These are phyloP conservation scores for Eclectus roratus DNA, from an alignment of 2,113 vertebrate species.

Conservation along the genomic window DNA sequence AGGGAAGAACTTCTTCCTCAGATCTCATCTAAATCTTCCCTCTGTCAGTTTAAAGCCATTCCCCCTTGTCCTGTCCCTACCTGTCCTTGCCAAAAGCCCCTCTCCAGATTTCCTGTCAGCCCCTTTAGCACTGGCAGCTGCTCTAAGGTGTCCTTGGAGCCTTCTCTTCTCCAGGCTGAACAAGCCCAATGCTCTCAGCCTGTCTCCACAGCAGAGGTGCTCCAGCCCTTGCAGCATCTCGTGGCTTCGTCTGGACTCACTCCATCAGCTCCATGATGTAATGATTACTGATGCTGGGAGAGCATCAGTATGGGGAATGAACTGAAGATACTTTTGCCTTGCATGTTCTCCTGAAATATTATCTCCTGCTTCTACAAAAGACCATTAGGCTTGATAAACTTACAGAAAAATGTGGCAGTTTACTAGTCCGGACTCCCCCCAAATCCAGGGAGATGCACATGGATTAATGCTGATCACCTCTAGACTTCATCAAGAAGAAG, in stretches of 20 bases:
- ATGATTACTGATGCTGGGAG: background rate
- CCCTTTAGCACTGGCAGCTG: background rate
- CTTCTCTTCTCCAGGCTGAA: background rate
- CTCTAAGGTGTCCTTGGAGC: background rate
- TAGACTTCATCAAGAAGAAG: background rate
- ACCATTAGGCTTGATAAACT: background rate
- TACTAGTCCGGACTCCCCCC: no score
- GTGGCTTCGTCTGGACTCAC: background rate
- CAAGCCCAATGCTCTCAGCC: background rate
- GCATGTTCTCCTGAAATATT: background rate
- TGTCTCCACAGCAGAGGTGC: background rate
- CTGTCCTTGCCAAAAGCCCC: background rate
- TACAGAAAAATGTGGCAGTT: background rate
- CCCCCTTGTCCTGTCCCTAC: background rate
- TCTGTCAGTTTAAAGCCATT: background rate
- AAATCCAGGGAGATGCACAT: rapidly evolving
- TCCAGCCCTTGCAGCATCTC: background rate
- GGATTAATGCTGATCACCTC: background rate
- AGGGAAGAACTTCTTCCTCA: no score
- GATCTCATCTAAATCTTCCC: no score
- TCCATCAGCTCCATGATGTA: background rate
- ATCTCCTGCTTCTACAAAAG: background rate
- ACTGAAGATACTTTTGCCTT: background rate
- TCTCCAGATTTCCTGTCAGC: background rate
- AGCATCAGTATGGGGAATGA: background rate